Evolutionary conservation across 2,113 vertebrate species (phyloP), one percentile per base, ranked within the genome.

Genomic region (Epinephelus fuscoguttatus): DNA sequence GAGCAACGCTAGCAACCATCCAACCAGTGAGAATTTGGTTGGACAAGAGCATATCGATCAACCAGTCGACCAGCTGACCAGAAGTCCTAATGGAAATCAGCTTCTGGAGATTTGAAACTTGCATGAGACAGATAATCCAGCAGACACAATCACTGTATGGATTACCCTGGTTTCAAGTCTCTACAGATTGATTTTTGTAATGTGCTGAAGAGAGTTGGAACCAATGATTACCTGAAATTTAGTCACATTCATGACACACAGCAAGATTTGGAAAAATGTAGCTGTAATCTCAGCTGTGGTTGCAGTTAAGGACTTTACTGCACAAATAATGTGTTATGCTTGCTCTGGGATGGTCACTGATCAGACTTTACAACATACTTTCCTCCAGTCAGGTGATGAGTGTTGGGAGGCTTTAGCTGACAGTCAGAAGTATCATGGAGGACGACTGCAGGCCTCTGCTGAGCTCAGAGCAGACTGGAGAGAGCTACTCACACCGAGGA

Each of bases 371-470:
- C 40, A n/a, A 75, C 23, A 2, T 17, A 0, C 78, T 33, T 81
- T 45, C 19, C 67, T n/a, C n/a, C 64, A 78, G 80, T 78, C 84
- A 92, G 90, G 90, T 84, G 86, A 89, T 88, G 88, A 27, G 33
- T n/a, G 47, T 59, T 70, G 77, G 57, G 67, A 60, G 47, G 42
- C 64, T 64, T 12, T 74, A 82, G 62, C 70, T 50, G 68, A 56
- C 56, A 45, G 45, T 70, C 49, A 25, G n/a, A 49, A 87, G 4
- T 23, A 87, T 72, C 61, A 96, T 96, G 96, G 96, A 95, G 76
- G 94, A 95, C 0, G 94, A 95, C 52, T 63, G 74, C 80, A 91
- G 85, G 85, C 94, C 94, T 37, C 85, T 96, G 64, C 82, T 95
- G 68, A 88, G 75, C 84, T 84, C 94, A 0, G 88, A 88, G 73